These are phyloP conservation scores for Tyria jacobaeae DNA, from an alignment of 2,888 invertebrate genomes.

Conservation along the genomic window DNA sequence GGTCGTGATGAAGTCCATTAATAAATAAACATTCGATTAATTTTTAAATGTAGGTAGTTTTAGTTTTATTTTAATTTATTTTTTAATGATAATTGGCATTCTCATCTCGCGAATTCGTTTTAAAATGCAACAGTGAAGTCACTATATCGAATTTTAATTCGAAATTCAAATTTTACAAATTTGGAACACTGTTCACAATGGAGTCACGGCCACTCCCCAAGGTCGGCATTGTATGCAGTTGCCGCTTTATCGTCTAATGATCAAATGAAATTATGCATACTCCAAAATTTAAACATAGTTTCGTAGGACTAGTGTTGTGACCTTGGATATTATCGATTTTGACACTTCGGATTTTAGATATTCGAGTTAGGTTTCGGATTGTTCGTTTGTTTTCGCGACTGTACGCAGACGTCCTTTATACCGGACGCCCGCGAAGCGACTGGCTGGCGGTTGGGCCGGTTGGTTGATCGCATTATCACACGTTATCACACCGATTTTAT, in stretches of 20 bases:
- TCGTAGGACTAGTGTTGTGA: slow-evolving; percentile 44
- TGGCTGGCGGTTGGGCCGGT: slow-evolving; percentile 60
- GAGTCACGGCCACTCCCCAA: slow-evolving; percentile 69
- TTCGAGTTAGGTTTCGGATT: slow-evolving; percentile 63
- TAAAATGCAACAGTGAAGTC: slow-evolving; percentile 13
- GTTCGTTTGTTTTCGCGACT: slow-evolving; percentile 69
- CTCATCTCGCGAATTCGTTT: not conserved
- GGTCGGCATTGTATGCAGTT: slow-evolving; percentile 72
- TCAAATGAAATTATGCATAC: slow-evolving; percentile 77
- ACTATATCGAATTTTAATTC: slow-evolving; percentile 52
- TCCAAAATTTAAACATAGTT: slow-evolving; percentile 59
- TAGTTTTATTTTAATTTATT: slow-evolving; percentile 1
- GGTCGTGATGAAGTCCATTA: slow-evolving; percentile 17
- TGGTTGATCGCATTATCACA: slow-evolving; percentile 52
- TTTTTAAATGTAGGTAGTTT: slow-evolving; percentile 32
- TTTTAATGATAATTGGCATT: slow-evolving; percentile 8
- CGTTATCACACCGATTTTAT: slow-evolving; percentile 66
- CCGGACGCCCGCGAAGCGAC: slow-evolving; percentile 75
- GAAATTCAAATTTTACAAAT: slow-evolving; percentile 69
- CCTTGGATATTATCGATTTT: slow-evolving; percentile 54
- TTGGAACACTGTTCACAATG: slow-evolving; percentile 64
- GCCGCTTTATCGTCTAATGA: slow-evolving; percentile 64
- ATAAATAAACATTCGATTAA: slow-evolving; percentile 30
- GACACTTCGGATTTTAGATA: slow-evolving; percentile 43
- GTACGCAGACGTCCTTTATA: slow-evolving; percentile 68